Conservation (phyloP, 2,113 vertebrate genomes). For the Lamprotornis superbus region DNA sequence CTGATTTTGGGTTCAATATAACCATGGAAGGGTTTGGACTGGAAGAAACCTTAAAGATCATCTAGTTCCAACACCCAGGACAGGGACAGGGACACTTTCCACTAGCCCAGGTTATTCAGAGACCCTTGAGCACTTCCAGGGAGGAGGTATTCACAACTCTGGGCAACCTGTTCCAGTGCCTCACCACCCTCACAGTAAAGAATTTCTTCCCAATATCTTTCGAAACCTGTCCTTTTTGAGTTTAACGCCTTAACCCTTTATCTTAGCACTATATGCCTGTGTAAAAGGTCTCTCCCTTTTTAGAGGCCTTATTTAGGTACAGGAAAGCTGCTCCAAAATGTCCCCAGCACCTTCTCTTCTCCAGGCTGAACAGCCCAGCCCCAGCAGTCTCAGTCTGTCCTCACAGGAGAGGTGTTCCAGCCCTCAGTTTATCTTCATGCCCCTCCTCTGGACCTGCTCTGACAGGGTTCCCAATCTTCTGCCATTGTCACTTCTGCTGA, state of each 20-base stretch:
- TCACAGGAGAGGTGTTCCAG: background rate
- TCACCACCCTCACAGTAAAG: background rate
- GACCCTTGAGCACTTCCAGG: background rate
- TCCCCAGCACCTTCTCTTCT: background rate
- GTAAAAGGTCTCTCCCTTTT: background rate
- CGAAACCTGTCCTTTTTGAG: background rate
- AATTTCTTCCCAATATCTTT: background rate
- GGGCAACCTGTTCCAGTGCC: background rate
- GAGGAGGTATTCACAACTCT: background rate
- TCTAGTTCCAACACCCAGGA: fast-evolving
- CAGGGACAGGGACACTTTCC: background rate
- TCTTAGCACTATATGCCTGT: background rate
- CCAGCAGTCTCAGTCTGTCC: background rate
- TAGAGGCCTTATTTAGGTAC: background rate
- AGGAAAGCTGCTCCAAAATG: background rate
- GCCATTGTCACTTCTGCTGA: background rate
- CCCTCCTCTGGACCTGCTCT: fast-evolving
- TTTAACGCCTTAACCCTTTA: background rate
- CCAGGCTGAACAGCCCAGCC: background rate
- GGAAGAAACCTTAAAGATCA: background rate
- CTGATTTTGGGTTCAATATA: background rate
- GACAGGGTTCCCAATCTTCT: background rate
- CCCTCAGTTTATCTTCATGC: background rate
- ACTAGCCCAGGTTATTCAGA: background rate
- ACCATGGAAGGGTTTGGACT: background rate